Evolutionary conservation across 92 coral and sea anemone species (phyloP).

Genomic region (Epizoanthus illoricatus): DNA sequence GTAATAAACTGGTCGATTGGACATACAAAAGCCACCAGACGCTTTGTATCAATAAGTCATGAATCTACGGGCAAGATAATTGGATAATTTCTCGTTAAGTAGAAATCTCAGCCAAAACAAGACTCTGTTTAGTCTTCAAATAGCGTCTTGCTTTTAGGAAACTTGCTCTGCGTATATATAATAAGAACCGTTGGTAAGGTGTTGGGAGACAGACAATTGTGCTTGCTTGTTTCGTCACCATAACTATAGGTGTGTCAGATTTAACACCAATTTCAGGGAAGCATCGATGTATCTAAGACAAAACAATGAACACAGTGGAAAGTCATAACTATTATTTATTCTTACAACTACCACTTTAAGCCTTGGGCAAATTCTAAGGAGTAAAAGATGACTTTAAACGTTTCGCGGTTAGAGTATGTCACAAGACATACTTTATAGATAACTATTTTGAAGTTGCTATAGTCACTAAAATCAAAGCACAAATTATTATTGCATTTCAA

Average conservation of each 20-base stretch:
- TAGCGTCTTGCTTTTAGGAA: background rate
- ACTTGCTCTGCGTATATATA: background rate
- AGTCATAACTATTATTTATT: background rate
- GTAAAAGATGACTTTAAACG: background rate
- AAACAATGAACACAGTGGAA: background rate
- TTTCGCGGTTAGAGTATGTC: background rate
- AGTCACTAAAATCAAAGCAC: too few relatives aligned
- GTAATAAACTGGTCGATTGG: slow-evolving; percentile 15
- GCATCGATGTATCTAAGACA: background rate
- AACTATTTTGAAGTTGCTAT: too few relatives aligned
- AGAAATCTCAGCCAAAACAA: background rate
- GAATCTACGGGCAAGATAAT: slow-evolving; percentile 17
- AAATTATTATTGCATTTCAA: too few relatives aligned
- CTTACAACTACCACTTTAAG: slow-evolving; percentile 1
- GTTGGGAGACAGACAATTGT: background rate
- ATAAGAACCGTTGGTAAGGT: background rate
- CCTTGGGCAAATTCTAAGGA: slow-evolving; percentile 1
- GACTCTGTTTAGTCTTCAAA: slow-evolving; percentile 9
- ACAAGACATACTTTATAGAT: background rate
- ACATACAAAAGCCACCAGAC: slow-evolving; percentile 6
- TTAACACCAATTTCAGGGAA: background rate
- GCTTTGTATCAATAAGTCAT: slow-evolving; percentile 31
- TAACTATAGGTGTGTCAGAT: background rate
- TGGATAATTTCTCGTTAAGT: background rate
- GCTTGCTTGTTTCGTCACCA: background rate